A percentile compares a stretch with the other conserved stretches of the same genome.
Conservation (phyloP, 2,113 vertebrate genomes). For the Sorex araneus region DNA sequence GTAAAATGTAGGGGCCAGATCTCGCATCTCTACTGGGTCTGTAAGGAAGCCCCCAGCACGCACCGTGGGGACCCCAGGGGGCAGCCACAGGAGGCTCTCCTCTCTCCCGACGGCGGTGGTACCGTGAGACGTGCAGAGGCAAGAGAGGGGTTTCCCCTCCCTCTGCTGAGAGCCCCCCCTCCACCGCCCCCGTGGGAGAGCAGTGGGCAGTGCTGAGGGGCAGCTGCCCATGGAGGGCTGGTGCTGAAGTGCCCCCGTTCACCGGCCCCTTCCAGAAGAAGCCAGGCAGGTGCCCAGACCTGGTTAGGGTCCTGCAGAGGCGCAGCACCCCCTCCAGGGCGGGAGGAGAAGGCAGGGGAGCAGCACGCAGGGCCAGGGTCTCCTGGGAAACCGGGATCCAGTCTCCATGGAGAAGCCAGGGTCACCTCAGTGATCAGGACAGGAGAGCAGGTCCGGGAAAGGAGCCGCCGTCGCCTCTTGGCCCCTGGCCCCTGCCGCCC, state of each 20-base stretch:
- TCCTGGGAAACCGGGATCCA: neutral
- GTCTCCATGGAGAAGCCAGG: constrained; percentile 1
- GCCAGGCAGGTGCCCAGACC: accelerated
- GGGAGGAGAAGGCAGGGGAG: neutral
- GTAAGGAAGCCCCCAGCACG: neutral
- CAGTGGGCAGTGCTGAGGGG: neutral
- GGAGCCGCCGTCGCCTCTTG: neutral
- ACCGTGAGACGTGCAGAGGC: no score
- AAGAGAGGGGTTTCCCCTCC: neutral
- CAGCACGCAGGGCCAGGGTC: neutral
- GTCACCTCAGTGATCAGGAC: neutral
- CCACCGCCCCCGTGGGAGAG: neutral
- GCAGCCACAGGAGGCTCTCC: neutral
- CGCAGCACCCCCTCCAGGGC: neutral
- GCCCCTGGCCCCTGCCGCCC: neutral
- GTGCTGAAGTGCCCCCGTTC: neutral
- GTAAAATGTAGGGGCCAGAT: neutral
- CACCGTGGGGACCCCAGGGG: neutral
- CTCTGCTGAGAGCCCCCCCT: neutral
- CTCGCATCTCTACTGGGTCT: neutral
- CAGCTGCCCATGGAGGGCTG: accelerated
- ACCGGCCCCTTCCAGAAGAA: neutral
- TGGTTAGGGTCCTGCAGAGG: neutral
- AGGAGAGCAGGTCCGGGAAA: neutral
- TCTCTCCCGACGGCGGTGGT: neutral